Conservation (phyloP, 2,797 vertebrate species). For the Acipenser ruthenus region DNA sequence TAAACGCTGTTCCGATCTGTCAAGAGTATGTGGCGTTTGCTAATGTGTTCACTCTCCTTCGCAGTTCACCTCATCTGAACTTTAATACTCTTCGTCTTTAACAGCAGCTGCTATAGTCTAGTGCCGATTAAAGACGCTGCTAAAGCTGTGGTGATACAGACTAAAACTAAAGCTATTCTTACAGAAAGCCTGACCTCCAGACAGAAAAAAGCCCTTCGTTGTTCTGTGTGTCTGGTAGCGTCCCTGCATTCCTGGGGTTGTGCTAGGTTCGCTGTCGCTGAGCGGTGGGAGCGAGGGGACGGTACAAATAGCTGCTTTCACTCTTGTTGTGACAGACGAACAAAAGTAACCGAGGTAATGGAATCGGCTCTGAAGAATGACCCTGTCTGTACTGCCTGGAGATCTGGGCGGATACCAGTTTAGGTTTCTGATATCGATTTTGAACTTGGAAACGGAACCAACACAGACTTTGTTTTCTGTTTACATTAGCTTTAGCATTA, state of each 20-base stretch:
- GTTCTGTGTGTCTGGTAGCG: slow-evolving; percentile 15
- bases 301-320: slow-evolving; percentile 14
- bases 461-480: not conserved
- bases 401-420: slow-evolving; percentile 12
- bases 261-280: not conserved
- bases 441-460: slow-evolving; percentile 14
- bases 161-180: slow-evolving; percentile 33
- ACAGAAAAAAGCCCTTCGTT: slow-evolving; percentile 26
- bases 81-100: slow-evolving; percentile 32
- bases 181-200: slow-evolving; percentile 37
- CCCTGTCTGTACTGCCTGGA: slow-evolving; percentile 14
- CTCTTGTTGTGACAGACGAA: slow-evolving; percentile 25
- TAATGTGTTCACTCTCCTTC: slow-evolving; percentile 39
- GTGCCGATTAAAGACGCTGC: slow-evolving; percentile 11
- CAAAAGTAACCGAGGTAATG: slow-evolving; percentile 22
- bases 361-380: slow-evolving; percentile 24
- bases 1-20: too few relatives aligned
- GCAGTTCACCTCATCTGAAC: slow-evolving; percentile 67
- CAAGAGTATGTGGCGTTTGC: slow-evolving; percentile 37
- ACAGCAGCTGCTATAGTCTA: slow-evolving; percentile 16
- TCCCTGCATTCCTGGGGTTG: not conserved
- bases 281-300: not conserved
- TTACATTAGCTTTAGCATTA: too few relatives aligned
- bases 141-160: slow-evolving; percentile 30
- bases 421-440: slow-evolving; percentile 2